These are phyloP conservation scores for Dromococcyx pavoninus DNA, from an alignment of 2,797 vertebrate genomes.

Conservation along the genomic window DNA sequence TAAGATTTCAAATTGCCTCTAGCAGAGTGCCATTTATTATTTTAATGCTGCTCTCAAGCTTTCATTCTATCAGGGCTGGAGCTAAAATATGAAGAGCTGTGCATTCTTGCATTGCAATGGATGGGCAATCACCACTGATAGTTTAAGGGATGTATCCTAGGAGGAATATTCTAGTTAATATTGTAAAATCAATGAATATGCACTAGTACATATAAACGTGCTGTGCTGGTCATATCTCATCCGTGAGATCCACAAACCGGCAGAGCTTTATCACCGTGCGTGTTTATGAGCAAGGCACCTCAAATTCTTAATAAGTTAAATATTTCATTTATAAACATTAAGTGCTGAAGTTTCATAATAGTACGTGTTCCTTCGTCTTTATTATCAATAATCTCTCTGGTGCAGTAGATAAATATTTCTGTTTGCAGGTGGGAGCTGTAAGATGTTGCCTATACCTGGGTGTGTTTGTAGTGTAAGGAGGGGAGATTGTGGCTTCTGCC, in stretches of 20 bases:
- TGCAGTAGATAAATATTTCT: background rate
- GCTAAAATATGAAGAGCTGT: background rate
- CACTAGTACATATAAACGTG: background rate
- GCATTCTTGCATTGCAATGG: background rate
- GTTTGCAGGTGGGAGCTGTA: background rate
- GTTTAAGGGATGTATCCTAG: background rate
- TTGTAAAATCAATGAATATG: background rate
- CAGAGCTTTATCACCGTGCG: background rate
- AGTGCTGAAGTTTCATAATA: background rate
- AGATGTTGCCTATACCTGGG: background rate
- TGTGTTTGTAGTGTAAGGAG: background rate
- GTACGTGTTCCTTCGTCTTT: background rate
- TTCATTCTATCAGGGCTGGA: background rate
- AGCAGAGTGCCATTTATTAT: background rate
- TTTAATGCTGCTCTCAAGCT: background rate
- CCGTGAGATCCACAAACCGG: background rate
- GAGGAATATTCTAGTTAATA: background rate
- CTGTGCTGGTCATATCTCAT: background rate
- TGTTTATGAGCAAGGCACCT: background rate
- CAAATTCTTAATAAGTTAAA: background rate
- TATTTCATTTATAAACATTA: background rate
- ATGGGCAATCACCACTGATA: background rate
- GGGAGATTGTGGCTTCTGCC: background rate
- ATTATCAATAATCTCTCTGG: background rate
- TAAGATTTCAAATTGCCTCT: conserved; percentile 16